Percentiles rank a stretch among this genome's conserved stretches.
These are phyloP conservation scores for Zeus faber DNA, from an alignment of 2,113 vertebrate species.

Conservation along the genomic window DNA sequence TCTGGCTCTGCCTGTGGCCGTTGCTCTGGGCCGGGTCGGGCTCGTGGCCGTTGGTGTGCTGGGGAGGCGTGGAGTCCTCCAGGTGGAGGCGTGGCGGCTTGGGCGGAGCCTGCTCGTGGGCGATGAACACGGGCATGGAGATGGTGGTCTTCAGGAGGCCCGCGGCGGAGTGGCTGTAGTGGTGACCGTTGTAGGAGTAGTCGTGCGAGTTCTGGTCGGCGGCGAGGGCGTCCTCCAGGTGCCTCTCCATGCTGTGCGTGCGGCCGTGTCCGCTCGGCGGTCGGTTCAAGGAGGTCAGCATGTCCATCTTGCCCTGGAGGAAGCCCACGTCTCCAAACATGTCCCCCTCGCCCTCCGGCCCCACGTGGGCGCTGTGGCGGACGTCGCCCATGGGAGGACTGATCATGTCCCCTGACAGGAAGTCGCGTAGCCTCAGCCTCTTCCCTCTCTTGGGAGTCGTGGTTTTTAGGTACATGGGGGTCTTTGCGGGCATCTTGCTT, in stretches of 20 bases:
- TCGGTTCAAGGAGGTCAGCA: constrained; percentile 64
- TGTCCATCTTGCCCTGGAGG: constrained; percentile 77
- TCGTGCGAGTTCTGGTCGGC: constrained; percentile 23
- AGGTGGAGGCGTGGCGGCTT: constrained; percentile 81
- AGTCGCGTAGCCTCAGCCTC: constrained; percentile 72
- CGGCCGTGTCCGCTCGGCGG: constrained; percentile 42
- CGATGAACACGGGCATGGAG: constrained; percentile 75
- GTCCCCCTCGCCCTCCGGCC: constrained; percentile 70
- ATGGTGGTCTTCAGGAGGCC: constrained; percentile 74
- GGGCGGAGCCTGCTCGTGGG: constrained; percentile 76
- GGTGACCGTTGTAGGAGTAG: constrained; percentile 54
- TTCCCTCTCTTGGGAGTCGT: constrained; percentile 78
- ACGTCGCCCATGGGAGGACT: constrained; percentile 82
- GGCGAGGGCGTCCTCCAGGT: constrained; percentile 25
- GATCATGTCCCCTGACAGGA: constrained; percentile 83
- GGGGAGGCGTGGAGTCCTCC: constrained; percentile 28
- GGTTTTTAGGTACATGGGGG: constrained; percentile 81
- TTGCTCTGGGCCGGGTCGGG: constrained; percentile 11
- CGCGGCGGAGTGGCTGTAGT: constrained; percentile 35
- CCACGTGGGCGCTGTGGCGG: constrained; percentile 81
- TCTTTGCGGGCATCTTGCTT: constrained; percentile 84
- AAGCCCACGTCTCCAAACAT: constrained; percentile 84
- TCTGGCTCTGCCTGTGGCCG: constrained; percentile 3
- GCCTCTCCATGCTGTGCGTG: constrained; percentile 55
- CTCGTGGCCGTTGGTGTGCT: constrained; percentile 37